A percentile compares a stretch with the other conserved stretches of the same genome.
These are phyloP conservation scores for Nipponacmea schrenckii DNA, from an alignment of 2,888 invertebrate species.

Conservation along the genomic window DNA sequence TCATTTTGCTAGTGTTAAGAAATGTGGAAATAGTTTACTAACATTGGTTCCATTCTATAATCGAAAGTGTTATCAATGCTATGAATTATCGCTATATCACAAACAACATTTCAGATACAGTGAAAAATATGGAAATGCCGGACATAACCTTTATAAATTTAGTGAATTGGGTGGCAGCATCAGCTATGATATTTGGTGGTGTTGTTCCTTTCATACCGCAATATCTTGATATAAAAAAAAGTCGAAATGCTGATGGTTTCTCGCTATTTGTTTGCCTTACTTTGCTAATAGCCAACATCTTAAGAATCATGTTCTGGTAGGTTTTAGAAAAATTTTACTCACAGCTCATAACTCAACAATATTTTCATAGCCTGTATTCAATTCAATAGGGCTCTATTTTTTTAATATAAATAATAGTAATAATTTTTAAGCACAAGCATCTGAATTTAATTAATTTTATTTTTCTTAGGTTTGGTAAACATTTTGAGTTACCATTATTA, in stretches of 20 bases:
- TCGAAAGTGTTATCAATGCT: too few species aligned
- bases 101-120: too few species aligned
- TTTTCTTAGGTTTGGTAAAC: conserved; percentile 92
- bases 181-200: conserved; percentile 93
- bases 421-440: too few species aligned
- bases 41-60: too few species aligned
- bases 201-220: conserved; percentile 96
- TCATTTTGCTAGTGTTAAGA: too few species aligned
- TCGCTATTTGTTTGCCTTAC: conserved; percentile 96
- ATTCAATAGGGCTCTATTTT: too few species aligned
- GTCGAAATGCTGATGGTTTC: conserved; percentile 96
- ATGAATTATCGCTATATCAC: too few species aligned
- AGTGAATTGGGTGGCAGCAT: conserved; percentile 48
- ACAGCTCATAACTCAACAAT: too few species aligned
- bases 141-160: conserved; percentile 42
- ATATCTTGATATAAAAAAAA: conserved; percentile 89
- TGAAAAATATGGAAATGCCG: conserved; percentile 26
- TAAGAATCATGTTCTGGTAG: conserved; percentile 98
- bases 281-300: conserved; percentile 92
- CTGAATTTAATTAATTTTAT: not conserved
- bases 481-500: conserved; percentile 93
- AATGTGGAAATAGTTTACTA: too few species aligned
- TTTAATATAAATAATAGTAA: too few species aligned
- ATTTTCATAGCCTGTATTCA: too few species aligned
- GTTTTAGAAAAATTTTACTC: conserved; percentile 60